Percentiles rank a stretch among this genome's conserved stretches.
These are phyloP conservation scores for Melieria picta DNA, from an alignment of 2,888 invertebrate species.

Conservation along the genomic window DNA sequence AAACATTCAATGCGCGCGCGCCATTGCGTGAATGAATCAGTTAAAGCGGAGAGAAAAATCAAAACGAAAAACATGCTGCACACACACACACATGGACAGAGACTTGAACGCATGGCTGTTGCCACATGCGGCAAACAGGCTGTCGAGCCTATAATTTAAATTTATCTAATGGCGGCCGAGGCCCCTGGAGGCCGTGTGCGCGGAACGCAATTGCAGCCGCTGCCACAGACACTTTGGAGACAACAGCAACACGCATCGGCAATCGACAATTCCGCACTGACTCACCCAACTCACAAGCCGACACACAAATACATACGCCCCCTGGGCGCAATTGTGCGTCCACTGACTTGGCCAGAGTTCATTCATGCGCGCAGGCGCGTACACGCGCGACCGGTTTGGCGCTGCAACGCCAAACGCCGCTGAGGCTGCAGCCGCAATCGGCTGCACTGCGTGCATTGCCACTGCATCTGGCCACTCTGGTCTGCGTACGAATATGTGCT, in stretches of 20 bases:
- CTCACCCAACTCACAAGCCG: constrained; percentile 12
- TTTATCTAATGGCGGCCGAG: too few relatives aligned
- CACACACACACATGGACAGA: background rate
- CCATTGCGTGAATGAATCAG: constrained; percentile 33
- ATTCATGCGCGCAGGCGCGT: background rate
- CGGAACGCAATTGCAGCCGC: background rate
- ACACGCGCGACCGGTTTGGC: background rate
- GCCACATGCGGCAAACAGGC: background rate
- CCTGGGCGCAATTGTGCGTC: background rate
- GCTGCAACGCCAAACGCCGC: too few relatives aligned
- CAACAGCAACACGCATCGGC: constrained; percentile 14
- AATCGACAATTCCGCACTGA: constrained; percentile 14
- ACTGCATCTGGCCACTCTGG: too few relatives aligned
- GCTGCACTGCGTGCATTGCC: too few relatives aligned
- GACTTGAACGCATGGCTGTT: background rate
- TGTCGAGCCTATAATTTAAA: constrained; percentile 4
- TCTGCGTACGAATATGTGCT: too few relatives aligned
- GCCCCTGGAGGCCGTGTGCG: too few relatives aligned
- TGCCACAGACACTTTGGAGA: constrained; percentile 20
- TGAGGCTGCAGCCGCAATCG: too few relatives aligned
- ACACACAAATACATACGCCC: background rate
- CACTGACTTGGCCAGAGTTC: background rate
- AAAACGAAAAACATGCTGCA: background rate
- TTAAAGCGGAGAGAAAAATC: constrained; percentile 11
- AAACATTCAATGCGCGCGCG: background rate